phyloP scores from a whole-genome alignment of 2,113 vertebrate genomes.

The Dryoscopus gambensis region DNA sequence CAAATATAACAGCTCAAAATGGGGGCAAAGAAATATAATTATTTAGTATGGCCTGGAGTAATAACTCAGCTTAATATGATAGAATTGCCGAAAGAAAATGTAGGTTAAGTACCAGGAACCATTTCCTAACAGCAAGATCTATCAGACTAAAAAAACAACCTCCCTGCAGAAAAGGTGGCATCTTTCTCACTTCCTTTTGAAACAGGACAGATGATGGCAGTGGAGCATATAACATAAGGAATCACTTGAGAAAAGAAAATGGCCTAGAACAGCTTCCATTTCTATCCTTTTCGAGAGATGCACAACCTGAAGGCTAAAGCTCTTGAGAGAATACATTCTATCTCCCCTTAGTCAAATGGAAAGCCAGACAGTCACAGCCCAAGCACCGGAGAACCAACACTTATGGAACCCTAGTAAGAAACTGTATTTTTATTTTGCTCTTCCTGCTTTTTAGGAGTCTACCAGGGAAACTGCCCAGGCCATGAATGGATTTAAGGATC shows the following conservation, averaged over 20 bases:
- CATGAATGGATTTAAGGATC: not conserved
- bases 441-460: not conserved
- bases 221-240: not conserved
- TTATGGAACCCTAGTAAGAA: fast-evolving
- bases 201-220: not conserved
- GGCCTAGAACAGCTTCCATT: not conserved
- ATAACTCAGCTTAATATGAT: not conserved
- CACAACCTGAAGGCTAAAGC: not conserved
- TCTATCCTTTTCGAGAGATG: not conserved
- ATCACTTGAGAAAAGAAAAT: not conserved
- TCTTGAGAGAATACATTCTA: not conserved
- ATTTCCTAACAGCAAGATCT: not conserved
- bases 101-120: slow-evolving; percentile 23
- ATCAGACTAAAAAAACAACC: not conserved
- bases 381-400: fast-evolving
- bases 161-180: not conserved
- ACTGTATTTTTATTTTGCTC: not conserved
- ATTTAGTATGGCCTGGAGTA: not conserved
- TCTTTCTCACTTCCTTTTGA: not conserved
- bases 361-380: not conserved
- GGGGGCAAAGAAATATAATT: slow-evolving; percentile 12
- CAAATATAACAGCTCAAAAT: not conserved
- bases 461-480: not conserved
- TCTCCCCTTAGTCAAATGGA: not conserved
- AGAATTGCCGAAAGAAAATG: not conserved